Conservation (phyloP, 2,113 vertebrate genomes). For the Hepsetus odoe region DNA sequence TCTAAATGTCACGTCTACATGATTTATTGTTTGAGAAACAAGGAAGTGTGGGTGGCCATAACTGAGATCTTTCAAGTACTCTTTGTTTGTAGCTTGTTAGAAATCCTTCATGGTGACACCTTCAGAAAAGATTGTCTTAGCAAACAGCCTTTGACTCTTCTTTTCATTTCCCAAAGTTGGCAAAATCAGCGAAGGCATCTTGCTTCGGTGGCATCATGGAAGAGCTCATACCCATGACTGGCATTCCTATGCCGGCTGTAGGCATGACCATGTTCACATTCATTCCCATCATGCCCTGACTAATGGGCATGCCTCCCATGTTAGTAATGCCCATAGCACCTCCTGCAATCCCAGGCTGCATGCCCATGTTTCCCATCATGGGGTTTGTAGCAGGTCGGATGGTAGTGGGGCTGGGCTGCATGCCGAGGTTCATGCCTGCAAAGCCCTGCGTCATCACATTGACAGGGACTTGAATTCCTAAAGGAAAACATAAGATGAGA, state of each 20-base stretch:
- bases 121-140: slow-evolving; percentile 55
- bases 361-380: slow-evolving; percentile 75
- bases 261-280: no score
- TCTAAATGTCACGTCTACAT: slow-evolving; percentile 25
- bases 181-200: slow-evolving; percentile 97
- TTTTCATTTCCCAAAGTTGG: slow-evolving; percentile 96
- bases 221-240: slow-evolving; percentile 75
- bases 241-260: slow-evolving; percentile 65
- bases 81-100: slow-evolving; percentile 86
- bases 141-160: slow-evolving; percentile 58
- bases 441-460: slow-evolving; percentile 90
- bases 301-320: slow-evolving; percentile 75
- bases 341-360: slow-evolving; percentile 47
- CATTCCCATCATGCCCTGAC: slow-evolving; percentile 79
- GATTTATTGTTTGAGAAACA: slow-evolving; percentile 37
- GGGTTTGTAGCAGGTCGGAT: slow-evolving; percentile 75
- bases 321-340: slow-evolving; percentile 44
- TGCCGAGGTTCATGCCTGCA: slow-evolving; percentile 84
- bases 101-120: slow-evolving; percentile 83
- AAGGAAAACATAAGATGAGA: slow-evolving; percentile 40
- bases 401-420: slow-evolving; percentile 74
- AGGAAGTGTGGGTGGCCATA: slow-evolving; percentile 60
- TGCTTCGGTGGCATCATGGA: slow-evolving; percentile 88
- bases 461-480: slow-evolving; percentile 83
- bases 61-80: slow-evolving; percentile 79